phyloP scores from a whole-genome alignment of 2,113 vertebrate genomes.

The Cairina moschata region DNA sequence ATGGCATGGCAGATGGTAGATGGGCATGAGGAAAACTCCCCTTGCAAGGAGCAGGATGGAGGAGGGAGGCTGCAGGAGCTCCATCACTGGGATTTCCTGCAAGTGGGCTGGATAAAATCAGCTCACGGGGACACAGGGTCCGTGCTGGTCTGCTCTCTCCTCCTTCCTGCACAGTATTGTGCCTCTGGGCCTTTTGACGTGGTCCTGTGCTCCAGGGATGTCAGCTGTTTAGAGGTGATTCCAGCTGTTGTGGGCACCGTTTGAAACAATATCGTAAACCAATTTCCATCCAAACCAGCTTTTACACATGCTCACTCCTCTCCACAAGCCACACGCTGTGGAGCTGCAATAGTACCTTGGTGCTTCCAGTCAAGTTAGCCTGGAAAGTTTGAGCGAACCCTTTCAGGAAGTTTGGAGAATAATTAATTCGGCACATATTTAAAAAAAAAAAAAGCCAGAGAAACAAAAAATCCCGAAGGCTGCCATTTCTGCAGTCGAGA shows the following conservation, averaged over 20 bases:
- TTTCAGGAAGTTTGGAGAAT: neutral
- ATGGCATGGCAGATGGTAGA: neutral
- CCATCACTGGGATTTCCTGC: neutral
- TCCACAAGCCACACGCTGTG: neutral
- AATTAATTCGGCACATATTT: neutral
- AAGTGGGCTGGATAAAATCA: neutral
- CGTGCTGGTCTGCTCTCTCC: neutral
- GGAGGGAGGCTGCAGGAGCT: neutral
- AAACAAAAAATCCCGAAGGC: neutral
- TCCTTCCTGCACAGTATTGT: neutral
- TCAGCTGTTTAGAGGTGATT: neutral
- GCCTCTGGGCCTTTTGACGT: too few species aligned
- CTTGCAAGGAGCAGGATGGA: neutral
- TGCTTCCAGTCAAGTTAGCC: neutral
- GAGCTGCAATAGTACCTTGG: neutral
- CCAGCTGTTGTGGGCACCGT: neutral
- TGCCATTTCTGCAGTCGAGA: neutral
- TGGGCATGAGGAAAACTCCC: neutral
- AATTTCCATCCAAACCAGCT: neutral
- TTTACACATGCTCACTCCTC: neutral
- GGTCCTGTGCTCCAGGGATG: neutral
- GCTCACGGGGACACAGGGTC: neutral
- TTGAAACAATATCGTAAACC: neutral
- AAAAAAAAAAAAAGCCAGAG: neutral
- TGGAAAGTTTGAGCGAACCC: neutral